Conservation (phyloP, 1,140 invertebrate genomes). For the Aphaenogaster floridana region DNA sequence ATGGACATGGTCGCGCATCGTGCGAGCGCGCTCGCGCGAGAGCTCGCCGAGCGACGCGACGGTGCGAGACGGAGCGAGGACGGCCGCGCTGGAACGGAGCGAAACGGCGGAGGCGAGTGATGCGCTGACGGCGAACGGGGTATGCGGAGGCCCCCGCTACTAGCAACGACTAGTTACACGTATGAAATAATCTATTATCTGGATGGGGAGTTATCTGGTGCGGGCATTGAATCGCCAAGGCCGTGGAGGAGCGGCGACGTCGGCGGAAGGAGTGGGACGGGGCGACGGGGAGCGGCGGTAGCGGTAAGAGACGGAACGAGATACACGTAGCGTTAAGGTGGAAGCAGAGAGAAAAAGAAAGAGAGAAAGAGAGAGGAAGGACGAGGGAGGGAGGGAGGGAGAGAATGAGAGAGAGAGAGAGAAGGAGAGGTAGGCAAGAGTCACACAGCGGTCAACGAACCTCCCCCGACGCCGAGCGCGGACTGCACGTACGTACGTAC, state of each 20-base stretch:
- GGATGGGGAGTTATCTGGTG: slow-evolving; percentile 85
- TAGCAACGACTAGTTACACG: slow-evolving; percentile 83
- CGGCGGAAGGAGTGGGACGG: slow-evolving; percentile 63
- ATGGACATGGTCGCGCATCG: slow-evolving; percentile 46
- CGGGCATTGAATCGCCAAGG: slow-evolving; percentile 86
- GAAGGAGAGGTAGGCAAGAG: slow-evolving; percentile 72
- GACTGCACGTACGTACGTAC: slow-evolving; percentile 67
- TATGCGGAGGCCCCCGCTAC: slow-evolving; percentile 52
- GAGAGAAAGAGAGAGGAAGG: slow-evolving; percentile 44
- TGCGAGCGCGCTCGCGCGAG: slow-evolving; percentile 41
- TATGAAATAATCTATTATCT: slow-evolving; percentile 86
- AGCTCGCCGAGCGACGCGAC: slow-evolving; percentile 36
- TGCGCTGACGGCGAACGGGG: slow-evolving; percentile 32
- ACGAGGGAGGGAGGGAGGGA: slow-evolving; percentile 24
- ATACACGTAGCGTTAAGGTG: slow-evolving; percentile 51
- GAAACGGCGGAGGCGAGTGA: slow-evolving; percentile 33
- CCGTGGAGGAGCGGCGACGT: slow-evolving; percentile 80
- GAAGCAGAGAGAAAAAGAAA: not conserved
- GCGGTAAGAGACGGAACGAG: slow-evolving; percentile 61
- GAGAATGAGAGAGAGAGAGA: not conserved
- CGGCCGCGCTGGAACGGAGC: slow-evolving; percentile 26
- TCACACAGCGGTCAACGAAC: slow-evolving; percentile 85
- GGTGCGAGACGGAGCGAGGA: slow-evolving; percentile 55
- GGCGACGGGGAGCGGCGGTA: not conserved
- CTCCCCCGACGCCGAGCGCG: slow-evolving; percentile 68